Evolutionary conservation across 1,140 invertebrate species (phyloP), one percentile per base, ranked within the genome.

Genomic region (Dendroctonus ponderosae): DNA sequence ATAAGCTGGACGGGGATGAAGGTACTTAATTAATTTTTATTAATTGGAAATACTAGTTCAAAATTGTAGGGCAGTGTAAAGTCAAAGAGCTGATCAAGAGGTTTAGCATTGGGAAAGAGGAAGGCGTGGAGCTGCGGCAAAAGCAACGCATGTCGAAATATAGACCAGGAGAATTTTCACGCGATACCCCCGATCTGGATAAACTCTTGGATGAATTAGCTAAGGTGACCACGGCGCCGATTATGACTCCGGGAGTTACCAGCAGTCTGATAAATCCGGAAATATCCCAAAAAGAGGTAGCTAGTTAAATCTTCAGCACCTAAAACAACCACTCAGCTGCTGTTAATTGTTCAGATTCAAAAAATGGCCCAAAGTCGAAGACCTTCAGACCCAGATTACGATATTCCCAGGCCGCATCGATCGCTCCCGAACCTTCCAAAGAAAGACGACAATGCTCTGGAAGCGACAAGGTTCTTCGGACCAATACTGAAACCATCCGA

Each of bases 371-470:
- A 73, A 37, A 71, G 71, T 12, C 49, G 74, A 49, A 61, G 71
- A 62, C 52, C 70, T 37, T 80, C 78, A 41, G 80, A 81, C 49
- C 79, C 80, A 8, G 79, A 80, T 51, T 81, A 81, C 67, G 80
- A 81, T 62, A 69, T 81, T 51, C 80, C 80, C 6, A 71, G 79
- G 43, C 77, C 79, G 5, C 79, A 80, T 56, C 67, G 67, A 15
- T 76, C 77, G 11, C 66, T 79, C 15, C 62, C 70, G 40, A 68
- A 72, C 7, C 14, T 70, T 12, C 69, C 66, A 40, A 70, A 67
- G 63, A 62, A 53, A 15, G 68, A 75, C 43, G 71, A 75, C 8
- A 66, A 72, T 44, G 66, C 62, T 43, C 66, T 77, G 7, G 59
- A 68, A 40, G 72, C 71, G 0, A 77, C 75, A 1, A 69, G 73